Conservation (phyloP, 2,113 vertebrate species). For the Columba livia region DNA sequence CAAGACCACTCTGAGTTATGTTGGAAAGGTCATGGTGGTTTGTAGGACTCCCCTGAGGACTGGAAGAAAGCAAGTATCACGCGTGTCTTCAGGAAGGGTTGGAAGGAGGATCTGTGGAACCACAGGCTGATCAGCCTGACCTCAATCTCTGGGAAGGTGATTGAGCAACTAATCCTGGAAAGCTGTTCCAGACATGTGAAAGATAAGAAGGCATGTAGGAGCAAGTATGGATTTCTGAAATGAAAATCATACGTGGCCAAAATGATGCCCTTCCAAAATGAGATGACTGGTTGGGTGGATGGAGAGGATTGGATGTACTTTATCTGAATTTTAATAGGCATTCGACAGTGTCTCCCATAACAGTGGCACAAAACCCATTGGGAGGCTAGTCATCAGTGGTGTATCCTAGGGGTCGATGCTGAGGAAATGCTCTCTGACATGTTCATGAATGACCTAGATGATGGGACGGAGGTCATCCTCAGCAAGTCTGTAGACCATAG, state of each 20-base stretch:
- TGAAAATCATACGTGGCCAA: background rate
- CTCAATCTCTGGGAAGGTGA: background rate
- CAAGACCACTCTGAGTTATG: background rate
- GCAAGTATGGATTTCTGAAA: background rate
- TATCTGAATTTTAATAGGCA: background rate
- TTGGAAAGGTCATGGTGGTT: background rate
- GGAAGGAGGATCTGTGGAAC: background rate
- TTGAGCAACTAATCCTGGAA: background rate
- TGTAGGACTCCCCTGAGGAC: background rate
- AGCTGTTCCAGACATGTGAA: background rate
- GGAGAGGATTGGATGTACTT: background rate
- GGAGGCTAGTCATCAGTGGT: background rate
- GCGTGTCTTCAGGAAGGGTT: background rate
- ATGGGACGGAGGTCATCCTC: background rate
- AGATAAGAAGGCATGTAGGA: background rate
- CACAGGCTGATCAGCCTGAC: background rate
- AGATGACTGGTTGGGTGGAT: background rate
- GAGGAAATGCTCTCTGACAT: background rate
- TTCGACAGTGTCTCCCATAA: background rate
- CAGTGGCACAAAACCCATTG: background rate
- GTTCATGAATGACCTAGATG: background rate
- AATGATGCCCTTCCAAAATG: background rate
- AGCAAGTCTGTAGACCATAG: background rate
- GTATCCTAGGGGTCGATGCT: background rate
- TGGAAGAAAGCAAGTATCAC: background rate